phyloP scores from a whole-genome alignment of 2,797 vertebrate genomes.

The Gila robusta region DNA sequence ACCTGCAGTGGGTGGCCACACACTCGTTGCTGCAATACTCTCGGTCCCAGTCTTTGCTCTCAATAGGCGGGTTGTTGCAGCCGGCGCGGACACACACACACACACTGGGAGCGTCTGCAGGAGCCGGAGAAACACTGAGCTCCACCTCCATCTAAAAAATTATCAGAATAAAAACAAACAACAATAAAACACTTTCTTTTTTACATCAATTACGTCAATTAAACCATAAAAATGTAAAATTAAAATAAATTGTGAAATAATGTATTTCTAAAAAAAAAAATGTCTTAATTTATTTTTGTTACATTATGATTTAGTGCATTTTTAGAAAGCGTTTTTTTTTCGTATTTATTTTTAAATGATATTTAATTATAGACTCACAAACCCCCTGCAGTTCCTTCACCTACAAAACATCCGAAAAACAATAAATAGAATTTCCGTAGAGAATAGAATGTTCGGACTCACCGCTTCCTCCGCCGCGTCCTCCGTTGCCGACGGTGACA shows the following conservation, averaged over 20 bases:
- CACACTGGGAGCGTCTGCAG: constrained; percentile 71
- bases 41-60: constrained; percentile 90
- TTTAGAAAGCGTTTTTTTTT: background rate
- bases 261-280: too few relatives aligned
- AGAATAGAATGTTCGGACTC: background rate
- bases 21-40: constrained; percentile 95
- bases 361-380: background rate
- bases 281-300: too few relatives aligned
- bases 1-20: constrained; percentile 94
- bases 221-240: background rate
- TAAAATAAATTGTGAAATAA: too few relatives aligned
- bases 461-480: constrained; percentile 72
- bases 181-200: background rate
- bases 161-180: background rate
- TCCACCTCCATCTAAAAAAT: constrained; percentile 86
- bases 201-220: too few relatives aligned
- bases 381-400: too few relatives aligned
- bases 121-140: constrained; percentile 80
- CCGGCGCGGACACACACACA: constrained; percentile 89
- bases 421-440: background rate
- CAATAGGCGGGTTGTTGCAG: constrained; percentile 86
- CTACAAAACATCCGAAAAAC: background rate
- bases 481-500: constrained; percentile 55
- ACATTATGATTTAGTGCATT: too few relatives aligned
- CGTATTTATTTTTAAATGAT: background rate